A percentile compares a stretch with the other conserved stretches of the same genome.
Evolutionary conservation across 2,888 invertebrate genomes (phyloP).

Genomic region (Gerris lacustris): DNA sequence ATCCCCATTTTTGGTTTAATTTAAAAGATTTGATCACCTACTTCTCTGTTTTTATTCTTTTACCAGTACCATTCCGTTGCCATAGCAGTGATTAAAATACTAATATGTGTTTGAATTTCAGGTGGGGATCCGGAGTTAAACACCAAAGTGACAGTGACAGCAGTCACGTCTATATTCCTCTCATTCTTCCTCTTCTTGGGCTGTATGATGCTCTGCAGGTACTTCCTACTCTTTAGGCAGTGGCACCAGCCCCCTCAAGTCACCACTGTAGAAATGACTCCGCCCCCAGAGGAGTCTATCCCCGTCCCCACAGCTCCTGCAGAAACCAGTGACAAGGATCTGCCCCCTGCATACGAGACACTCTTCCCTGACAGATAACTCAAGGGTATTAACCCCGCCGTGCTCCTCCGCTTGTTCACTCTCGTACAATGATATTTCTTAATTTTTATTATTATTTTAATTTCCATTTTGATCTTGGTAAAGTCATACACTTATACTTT

Average conservation of each 20-base stretch:
- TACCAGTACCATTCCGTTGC: too few relatives aligned
- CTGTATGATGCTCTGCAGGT: slow-evolving; percentile 41
- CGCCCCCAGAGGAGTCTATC: slow-evolving; percentile 18
- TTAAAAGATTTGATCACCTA: too few relatives aligned
- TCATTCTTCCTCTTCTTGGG: slow-evolving; percentile 41
- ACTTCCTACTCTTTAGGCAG: slow-evolving; percentile 42
- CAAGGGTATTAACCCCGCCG: neutral
- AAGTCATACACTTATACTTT: too few relatives aligned
- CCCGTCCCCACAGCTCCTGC: slow-evolving; percentile 36
- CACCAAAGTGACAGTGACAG: slow-evolving; percentile 41
- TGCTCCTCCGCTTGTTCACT: too few relatives aligned
- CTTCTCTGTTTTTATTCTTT: too few relatives aligned
- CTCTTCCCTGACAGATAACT: slow-evolving; percentile 39
- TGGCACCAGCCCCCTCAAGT: slow-evolving; percentile 13
- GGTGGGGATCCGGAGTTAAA: slow-evolving; percentile 32
- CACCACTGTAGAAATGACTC: slow-evolving; percentile 27
- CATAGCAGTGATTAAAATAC: too few relatives aligned
- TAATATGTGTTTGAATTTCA: slow-evolving; percentile 15
- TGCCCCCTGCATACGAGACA: slow-evolving; percentile 46
- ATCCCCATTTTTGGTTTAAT: too few relatives aligned
- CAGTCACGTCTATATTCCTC: slow-evolving; percentile 40
- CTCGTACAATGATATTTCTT: too few relatives aligned
- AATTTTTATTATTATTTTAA: too few relatives aligned
- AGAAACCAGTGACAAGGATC: slow-evolving; percentile 40
- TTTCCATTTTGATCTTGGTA: too few relatives aligned